Evolutionary conservation across 1,140 invertebrate species (phyloP).

Genomic region (Lepidotrigona ventralis): DNA sequence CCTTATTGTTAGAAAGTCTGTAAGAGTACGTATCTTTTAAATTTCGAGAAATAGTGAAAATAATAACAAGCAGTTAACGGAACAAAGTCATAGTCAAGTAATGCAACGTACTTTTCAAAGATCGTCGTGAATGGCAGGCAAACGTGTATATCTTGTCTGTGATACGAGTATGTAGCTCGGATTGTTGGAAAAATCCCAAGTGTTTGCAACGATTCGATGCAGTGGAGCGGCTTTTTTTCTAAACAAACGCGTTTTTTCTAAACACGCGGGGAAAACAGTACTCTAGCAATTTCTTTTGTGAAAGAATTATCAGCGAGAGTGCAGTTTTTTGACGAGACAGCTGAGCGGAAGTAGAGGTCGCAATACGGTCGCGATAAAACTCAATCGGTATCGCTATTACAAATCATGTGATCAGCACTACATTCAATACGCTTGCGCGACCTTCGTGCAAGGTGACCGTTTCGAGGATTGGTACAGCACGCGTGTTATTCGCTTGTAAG

Average conservation of each 20-base stretch:
- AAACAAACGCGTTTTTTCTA: no score
- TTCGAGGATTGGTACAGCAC: constrained; percentile 29
- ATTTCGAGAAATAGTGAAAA: background rate
- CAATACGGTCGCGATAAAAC: background rate
- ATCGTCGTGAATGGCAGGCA: background rate
- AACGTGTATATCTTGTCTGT: background rate
- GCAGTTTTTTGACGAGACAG: no score
- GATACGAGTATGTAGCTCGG: no score
- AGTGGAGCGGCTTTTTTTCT: no score
- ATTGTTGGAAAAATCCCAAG: no score
- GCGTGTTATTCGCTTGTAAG: constrained; percentile 52
- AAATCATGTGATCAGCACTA: background rate
- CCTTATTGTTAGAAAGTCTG: background rate
- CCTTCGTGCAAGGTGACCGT: constrained; percentile 77
- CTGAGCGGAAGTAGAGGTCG: no score
- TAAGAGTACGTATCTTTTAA: background rate
- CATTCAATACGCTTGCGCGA: constrained; percentile 73
- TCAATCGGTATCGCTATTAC: background rate
- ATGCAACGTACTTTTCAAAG: background rate
- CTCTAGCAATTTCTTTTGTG: no score
- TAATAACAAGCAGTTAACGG: background rate
- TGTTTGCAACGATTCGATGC: no score
- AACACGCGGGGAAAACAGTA: no score
- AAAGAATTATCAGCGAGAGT: no score
- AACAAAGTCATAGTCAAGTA: background rate